phyloP scores from a whole-genome alignment of 2,888 invertebrate species.

The Eilema depressum region DNA sequence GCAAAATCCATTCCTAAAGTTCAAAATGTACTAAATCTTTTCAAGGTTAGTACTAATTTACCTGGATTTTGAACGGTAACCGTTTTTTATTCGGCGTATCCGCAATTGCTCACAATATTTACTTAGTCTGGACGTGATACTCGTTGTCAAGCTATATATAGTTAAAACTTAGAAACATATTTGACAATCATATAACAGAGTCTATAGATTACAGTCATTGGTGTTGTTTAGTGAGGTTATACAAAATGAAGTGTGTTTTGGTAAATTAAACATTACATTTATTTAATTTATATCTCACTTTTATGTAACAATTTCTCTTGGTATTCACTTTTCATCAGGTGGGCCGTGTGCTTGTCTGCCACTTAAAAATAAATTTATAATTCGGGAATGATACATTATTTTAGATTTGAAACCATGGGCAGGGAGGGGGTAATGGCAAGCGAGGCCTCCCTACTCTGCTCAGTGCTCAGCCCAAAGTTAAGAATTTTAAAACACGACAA shows the following conservation, averaged over 20 bases:
- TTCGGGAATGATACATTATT: no score
- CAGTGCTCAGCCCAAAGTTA: no score
- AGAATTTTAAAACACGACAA: no score
- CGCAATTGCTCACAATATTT: neutral
- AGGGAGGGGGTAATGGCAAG: no score
- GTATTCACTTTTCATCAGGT: no score
- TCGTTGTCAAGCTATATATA: constrained; percentile 6
- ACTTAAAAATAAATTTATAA: no score
- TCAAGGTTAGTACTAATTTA: no score
- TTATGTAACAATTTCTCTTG: neutral
- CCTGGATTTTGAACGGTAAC: neutral
- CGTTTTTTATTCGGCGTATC: neutral
- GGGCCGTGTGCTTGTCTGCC: no score
- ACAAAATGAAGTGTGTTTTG: constrained; percentile 18
- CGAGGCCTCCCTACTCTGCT: no score
- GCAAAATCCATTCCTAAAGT: no score
- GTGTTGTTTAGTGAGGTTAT: neutral
- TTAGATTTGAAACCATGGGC: no score
- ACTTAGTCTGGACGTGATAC: neutral
- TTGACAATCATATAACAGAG: neutral
- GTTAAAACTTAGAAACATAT: neutral
- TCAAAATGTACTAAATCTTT: no score
- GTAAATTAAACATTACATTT: constrained; percentile 4
- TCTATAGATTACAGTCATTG: constrained; percentile 7
- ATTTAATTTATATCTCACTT: neutral